These are phyloP conservation scores for Lasioglossum marginatum DNA, from an alignment of 2,888 invertebrate species.

Conservation along the genomic window DNA sequence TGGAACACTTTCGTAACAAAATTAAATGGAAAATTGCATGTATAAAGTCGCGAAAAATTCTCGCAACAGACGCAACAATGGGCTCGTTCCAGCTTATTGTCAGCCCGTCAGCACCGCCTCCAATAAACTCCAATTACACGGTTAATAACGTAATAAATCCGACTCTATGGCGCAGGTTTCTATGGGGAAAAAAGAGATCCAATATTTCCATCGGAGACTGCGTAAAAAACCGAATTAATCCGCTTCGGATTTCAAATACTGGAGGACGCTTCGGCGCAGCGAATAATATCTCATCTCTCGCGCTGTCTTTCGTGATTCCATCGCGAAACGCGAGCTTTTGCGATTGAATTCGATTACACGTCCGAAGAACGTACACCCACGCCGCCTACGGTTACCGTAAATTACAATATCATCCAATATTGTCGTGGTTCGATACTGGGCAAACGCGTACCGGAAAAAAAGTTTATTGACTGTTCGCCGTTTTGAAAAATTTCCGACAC, in stretches of 20 bases:
- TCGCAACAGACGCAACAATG: background rate
- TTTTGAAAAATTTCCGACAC: background rate
- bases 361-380: background rate
- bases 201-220: background rate
- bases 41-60: background rate
- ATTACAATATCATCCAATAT: constrained; percentile 20
- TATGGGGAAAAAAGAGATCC: background rate
- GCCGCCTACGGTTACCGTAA: background rate
- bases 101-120: background rate
- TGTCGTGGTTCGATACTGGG: background rate
- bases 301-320: background rate
- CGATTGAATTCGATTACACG: background rate
- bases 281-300: background rate
- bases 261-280: background rate
- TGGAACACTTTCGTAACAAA: background rate
- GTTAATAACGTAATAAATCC: background rate
- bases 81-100: background rate
- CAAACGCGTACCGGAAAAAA: background rate
- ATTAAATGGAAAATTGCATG: background rate
- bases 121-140: background rate
- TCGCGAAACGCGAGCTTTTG: constrained; percentile 1
- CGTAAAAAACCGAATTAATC: background rate
- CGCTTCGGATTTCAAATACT: background rate
- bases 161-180: background rate
- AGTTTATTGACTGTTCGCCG: background rate